Evolutionary conservation across 2,113 vertebrate genomes (phyloP).

Genomic region (Cisticola juncidis): DNA sequence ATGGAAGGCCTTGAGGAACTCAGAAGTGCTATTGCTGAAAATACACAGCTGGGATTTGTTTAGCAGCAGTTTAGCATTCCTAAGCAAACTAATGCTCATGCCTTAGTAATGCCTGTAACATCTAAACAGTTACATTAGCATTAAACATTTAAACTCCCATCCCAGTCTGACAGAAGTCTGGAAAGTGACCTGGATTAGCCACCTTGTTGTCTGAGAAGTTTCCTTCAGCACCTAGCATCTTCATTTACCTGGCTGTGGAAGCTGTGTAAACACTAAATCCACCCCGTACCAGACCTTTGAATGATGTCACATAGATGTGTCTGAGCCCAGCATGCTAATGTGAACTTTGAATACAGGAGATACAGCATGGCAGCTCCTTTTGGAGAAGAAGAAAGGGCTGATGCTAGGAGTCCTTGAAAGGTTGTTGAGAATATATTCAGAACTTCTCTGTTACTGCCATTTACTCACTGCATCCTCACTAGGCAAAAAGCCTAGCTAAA

Average conservation of each 20-base stretch:
- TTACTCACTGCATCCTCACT: background rate
- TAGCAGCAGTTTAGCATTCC: background rate
- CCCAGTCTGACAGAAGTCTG: background rate
- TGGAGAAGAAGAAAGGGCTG: background rate
- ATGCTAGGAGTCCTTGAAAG: background rate
- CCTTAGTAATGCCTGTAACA: background rate
- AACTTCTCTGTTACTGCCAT: background rate
- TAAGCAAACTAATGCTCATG: background rate
- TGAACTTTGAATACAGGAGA: background rate
- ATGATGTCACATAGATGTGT: background rate
- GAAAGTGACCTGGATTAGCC: background rate
- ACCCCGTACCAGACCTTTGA: background rate
- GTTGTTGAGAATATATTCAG: background rate
- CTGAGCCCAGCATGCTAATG: background rate
- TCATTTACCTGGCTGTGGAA: background rate
- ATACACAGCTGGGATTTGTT: background rate
- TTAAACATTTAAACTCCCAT: background rate
- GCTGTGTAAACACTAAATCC: background rate
- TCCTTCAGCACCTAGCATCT: background rate
- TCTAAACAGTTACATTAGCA: background rate
- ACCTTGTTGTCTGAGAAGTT: background rate
- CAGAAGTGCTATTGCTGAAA: background rate
- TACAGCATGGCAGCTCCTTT: background rate
- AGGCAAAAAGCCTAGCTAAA: background rate
- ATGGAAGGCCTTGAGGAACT: background rate